Base-by-base conservation (phyloP, 2,797 vertebrate species). In the Xiphophorus birchmanni region DNA sequence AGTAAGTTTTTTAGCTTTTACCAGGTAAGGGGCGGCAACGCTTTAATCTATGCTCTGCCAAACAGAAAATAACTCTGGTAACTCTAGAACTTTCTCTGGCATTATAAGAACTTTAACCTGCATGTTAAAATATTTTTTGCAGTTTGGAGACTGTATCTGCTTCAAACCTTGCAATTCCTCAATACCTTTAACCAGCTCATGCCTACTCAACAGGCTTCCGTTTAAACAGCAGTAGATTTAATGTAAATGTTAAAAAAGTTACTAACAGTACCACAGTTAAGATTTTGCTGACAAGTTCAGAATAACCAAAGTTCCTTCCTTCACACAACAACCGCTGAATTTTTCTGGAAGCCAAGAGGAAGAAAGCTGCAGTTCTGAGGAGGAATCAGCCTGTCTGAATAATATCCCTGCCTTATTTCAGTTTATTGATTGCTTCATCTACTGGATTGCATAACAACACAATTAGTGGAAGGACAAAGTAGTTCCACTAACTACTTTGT, bases 201-300 rank as follows among this genome's bases (percentile, higher is more conserved):
- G 6, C 63, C 29, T 35, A 7, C 60, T 35, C 18, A 40, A 67
- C 18, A 67, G 35, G 17, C 63, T 67, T 40, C 65, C 21, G 23
- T 26, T 26, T 12, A 42, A 47, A 60, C 73, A 76, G 54, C 7
- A 32, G 67, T 35, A 8, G 3, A 37, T 35, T 45, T 3, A 42
- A 18, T 74, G 75, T 35, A 80, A 73, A 75, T 35, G 63, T 9
- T 44, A 44, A 44, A 63, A 29, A 5, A 45, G 10, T 5, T 58
- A 50, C 9, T 65, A 56, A 78, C n/a, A 75, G 12, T 35, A 85
- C 82, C 47, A 78, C 47, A 67, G 48, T n/a, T 21, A 2, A 0
- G 17, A 15, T 85, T 91, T 78, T 91, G 87, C 91, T 92, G 90
- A 92, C 85, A n/a, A 40, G 29, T 29, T 63, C 60, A 89, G 54